Evolutionary conservation across 2,797 vertebrate species (phyloP), one percentile per base, ranked within the genome.

Genomic region (Gephyroberyx darwinii): DNA sequence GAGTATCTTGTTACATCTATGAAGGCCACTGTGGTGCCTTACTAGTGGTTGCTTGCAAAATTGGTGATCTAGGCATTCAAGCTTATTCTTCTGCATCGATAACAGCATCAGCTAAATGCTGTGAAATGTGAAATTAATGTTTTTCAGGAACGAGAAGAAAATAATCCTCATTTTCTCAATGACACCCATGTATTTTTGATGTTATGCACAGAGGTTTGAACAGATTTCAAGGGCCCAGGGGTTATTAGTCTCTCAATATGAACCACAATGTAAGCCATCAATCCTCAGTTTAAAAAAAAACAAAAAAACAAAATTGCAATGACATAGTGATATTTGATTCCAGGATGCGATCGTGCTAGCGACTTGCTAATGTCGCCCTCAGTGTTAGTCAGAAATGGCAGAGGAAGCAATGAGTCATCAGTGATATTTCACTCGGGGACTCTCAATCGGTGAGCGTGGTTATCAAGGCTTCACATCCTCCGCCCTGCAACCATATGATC

Each of bases 321-420:
- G 35, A 48, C 26, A 26, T 26, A 26, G 26, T 26, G 26, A 26
- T 26, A 63, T 53, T 30, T 67, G 52, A 76, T 20, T 79, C 37
- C 74, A 48, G 58, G 63, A 78, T 57, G 43, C 26, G 26, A 26
- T 26, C 26, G 26, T 26, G 26, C 26, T 26, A 26, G 26, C 16
- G 54, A 69, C 76, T 56, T 78, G 39, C 48, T 65, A 47, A 75
- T 67, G 71, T 67, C 74, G 78, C 65, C 65, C 63, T 56, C n/a
- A 58, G 74, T 52, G 51, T 84, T 65, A 78, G 52, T 74, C 65
- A 60, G 80, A 78, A 79, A 75, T 71, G 69, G 54, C 65, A 68
- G 56, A 59, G 66, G 69, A 77, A 65, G 75, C 72, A 74, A 13
- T 78, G 82, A 86, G 69, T 85, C 78, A 75, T 13, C 51, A 66